Conservation (phyloP, 2,888 invertebrate genomes). For the Bellardia pandia region DNA sequence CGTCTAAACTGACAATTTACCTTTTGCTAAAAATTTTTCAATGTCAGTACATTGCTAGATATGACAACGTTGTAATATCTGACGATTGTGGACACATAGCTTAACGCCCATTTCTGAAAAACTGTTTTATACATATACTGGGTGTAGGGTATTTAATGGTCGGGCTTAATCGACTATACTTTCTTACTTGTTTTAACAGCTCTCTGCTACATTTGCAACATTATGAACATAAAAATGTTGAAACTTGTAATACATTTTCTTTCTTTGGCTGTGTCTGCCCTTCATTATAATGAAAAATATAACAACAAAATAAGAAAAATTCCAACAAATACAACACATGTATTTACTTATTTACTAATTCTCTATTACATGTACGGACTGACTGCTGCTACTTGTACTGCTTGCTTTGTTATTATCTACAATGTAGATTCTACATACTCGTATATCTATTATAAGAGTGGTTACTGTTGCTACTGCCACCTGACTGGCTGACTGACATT, state of each 20-base stretch:
- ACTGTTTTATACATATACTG: too few species aligned
- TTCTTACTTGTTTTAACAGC: too few species aligned
- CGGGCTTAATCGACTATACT: too few species aligned
- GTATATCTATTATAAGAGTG: conserved; percentile 2
- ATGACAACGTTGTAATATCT: too few species aligned
- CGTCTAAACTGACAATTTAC: too few species aligned
- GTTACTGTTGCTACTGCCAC: conserved; percentile 33
- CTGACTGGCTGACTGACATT: conserved; percentile 57
- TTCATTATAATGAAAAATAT: not conserved
- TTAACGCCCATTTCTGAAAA: too few species aligned
- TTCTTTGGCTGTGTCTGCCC: not conserved
- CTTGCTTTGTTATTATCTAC: conserved; percentile 29
- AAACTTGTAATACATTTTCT: conserved; percentile 20
- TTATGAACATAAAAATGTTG: conserved; percentile 27
- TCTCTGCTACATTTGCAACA: not conserved
- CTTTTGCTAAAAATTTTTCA: too few species aligned
- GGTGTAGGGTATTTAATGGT: too few species aligned
- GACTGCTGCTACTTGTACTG: not conserved
- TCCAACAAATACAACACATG: not conserved
- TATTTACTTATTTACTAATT: conserved; percentile 15
- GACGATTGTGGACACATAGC: too few species aligned
- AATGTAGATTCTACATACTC: too few species aligned
- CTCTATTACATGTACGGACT: not conserved
- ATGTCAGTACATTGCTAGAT: too few species aligned
- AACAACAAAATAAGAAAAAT: not conserved